Base-by-base conservation (phyloP, 2,888 invertebrate genomes). In the Troides oblongomaculatus region DNA sequence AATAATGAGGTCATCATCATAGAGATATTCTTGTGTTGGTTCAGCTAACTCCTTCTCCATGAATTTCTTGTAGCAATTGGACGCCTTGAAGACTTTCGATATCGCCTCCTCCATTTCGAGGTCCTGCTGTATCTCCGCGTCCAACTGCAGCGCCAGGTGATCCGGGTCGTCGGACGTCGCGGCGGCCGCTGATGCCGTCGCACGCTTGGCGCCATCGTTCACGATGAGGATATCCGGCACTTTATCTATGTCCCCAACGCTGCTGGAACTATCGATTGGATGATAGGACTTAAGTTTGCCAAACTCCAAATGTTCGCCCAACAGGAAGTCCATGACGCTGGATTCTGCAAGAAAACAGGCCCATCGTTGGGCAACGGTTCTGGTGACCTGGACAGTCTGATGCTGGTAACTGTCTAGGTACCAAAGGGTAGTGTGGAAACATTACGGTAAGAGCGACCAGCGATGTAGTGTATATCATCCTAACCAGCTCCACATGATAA, bases 61-160 rank as follows among this genome's bases (percentile, higher is more conserved):
- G 17, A 69, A 65, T 43, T 57, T 64, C 21, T 46, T 53, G 57
- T 69, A 69, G 36, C 46, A 25, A 5, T 30, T 63, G 8, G 62
- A 63, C 21, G 62, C 30, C 50, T 50, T 64, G 17, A 69, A 69
- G 0, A 69, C 57, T 64, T 65, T 62, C 0, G 61, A 64, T 43
- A 69, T 69, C 1, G 56, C 43, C 17, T 61, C 60, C 1, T 69
- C 69, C 30, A 69, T 61, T 57, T 69, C 69, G 1, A 69, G 7
- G 21, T 62, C 64, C 21, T 43, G 56, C 39, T 60, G 4, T 65
- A 69, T 69, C 46, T 69, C 69, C 1, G 43, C 69, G 14, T 69
- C 69, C 25, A 69, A 30, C 25, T 69, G 68, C 23, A 14, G 25
- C 14, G 67, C 62, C 7, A 23, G 23, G 23, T 39, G 57, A n/a